Evolutionary conservation across 1,140 invertebrate genomes (phyloP).

Genomic region (Holcopasites calliopsidis): DNA sequence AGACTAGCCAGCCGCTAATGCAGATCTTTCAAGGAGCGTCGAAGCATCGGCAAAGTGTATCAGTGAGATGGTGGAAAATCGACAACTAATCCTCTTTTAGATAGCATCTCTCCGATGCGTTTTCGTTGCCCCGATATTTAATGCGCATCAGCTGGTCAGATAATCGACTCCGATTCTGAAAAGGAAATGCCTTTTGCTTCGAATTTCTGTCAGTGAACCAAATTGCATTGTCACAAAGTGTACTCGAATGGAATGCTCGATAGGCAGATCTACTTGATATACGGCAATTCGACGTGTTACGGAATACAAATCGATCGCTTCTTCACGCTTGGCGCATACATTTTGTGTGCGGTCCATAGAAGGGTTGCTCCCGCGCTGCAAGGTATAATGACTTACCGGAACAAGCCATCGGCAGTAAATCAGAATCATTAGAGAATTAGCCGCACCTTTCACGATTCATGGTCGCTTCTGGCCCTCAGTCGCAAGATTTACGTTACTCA

Average conservation of each 20-base stretch:
- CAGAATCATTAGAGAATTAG: constrained; percentile 62
- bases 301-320: background rate
- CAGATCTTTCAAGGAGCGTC: constrained; percentile 36
- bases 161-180: too few relatives aligned
- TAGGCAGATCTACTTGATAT: too few relatives aligned
- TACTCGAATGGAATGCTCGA: too few relatives aligned
- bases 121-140: constrained; percentile 44
- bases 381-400: constrained; percentile 42
- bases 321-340: background rate
- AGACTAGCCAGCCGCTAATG: constrained; percentile 49
- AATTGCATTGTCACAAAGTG: too few relatives aligned
- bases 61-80: constrained; percentile 37
- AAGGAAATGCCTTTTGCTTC: too few relatives aligned
- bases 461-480: constrained; percentile 47
- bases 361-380: constrained; percentile 10
- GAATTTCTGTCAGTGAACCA: too few relatives aligned
- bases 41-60: constrained; percentile 19
- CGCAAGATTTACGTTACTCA: constrained; percentile 52
- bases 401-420: constrained; percentile 55
- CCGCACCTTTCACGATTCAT: constrained; percentile 57
- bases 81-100: constrained; percentile 50
- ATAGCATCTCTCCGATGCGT: constrained; percentile 53
- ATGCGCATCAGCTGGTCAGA: constrained; percentile 31
- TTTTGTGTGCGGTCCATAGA: constrained; percentile 24
- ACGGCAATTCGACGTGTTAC: background rate